Evolutionary conservation across 2,888 invertebrate species (phyloP), one percentile per base, ranked within the genome.

Genomic region (Sipha maydis): DNA sequence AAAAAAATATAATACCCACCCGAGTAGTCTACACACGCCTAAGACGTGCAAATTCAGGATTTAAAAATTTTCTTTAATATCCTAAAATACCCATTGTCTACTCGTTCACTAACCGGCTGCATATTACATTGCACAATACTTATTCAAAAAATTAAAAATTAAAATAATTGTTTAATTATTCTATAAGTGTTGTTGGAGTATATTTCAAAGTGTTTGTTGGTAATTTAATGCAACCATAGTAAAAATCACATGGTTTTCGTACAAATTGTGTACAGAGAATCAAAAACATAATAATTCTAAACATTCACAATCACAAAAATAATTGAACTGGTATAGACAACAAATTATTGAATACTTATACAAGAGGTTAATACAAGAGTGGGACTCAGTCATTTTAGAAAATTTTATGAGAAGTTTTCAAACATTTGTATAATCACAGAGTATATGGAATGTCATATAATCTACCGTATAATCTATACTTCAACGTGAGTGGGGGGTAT

Each of bases 31-130:
- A 31, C 61, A 76, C 76, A 31, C 84, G 28, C 76, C 2, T 75
- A 76, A 76, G 38, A 56, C 28, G 75, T 56, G 21, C 19, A 14
- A 34, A 84, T 84, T 84, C 84, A 75, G 75, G 61, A 84, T 84
- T 76, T 76, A 85, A 85, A 85, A 85, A 48, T 69, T 38, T 85
- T 77, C 19, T 84, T 76, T 75, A 83, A 67, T 77, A 77, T 85
- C 85, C 77, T 85, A 76, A 84, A 28, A 84, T 84, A 85, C 77
- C 85, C 77, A n/a, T 48, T 85, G 85, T 85, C 85, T 69, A 85
- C 85, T 77, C 76, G 67, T 67, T 48, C 48, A 75, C 75, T 84
- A 84, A 67, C 73, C 28, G 83, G 73, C 54, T 83, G 73, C 54
- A 83, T 73, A 83, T 75, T 61, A 84, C 75, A 41, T 41, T 28